Percentiles rank a stretch among this genome's conserved stretches.
Conservation (phyloP, 2,797 vertebrate genomes). For the Gymnopithys bicolor region DNA sequence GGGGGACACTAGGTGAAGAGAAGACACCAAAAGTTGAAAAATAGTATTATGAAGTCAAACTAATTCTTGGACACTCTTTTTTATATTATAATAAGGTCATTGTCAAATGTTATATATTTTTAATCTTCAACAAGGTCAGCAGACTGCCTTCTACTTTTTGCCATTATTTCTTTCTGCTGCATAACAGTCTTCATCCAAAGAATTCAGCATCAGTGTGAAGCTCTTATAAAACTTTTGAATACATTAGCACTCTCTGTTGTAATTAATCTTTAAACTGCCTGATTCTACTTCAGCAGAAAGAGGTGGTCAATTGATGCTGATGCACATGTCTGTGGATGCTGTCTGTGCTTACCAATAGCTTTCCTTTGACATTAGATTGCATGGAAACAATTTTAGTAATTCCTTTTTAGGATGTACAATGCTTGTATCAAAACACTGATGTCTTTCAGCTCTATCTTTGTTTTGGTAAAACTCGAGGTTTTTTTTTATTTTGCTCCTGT, state of each 20-base stretch:
- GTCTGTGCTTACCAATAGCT: background rate
- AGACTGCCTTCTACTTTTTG: background rate
- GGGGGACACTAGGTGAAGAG: background rate
- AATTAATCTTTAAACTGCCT: constrained; percentile 60
- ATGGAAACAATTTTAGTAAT: background rate
- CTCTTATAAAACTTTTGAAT: constrained; percentile 6
- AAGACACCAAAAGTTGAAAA: background rate
- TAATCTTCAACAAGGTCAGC: constrained; percentile 12
- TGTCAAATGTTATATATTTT: constrained; percentile 11
- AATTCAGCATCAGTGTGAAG: background rate
- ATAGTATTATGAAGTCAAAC: background rate
- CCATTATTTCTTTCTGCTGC: background rate
- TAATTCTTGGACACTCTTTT: background rate
- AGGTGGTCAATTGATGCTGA: constrained; percentile 21
- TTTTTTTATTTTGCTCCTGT: background rate
- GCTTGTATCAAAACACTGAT: background rate
- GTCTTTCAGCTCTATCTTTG: background rate
- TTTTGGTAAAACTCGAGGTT: background rate
- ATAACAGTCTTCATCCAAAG: background rate
- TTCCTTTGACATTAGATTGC: background rate
- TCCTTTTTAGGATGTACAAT: background rate
- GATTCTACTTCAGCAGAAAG: constrained; percentile 14
- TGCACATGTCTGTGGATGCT: background rate
- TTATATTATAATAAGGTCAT: background rate
- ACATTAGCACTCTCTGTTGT: constrained; percentile 16